Percentiles rank a stretch among this genome's conserved stretches.
Evolutionary conservation across 2,888 invertebrate genomes (phyloP).

Genomic region (Danaus chrysippus): DNA sequence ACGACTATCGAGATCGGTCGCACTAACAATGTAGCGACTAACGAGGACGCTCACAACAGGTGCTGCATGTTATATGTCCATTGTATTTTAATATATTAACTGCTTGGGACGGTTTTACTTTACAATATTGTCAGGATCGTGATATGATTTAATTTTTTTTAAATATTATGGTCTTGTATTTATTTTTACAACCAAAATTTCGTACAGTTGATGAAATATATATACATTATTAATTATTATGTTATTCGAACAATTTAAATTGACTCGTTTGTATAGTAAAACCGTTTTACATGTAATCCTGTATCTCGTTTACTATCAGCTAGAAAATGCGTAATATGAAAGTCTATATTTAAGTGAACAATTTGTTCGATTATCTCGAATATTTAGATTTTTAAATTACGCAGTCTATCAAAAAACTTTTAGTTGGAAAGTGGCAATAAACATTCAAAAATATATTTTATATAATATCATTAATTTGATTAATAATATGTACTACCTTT

Average conservation of each 20-base stretch:
- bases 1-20: slow-evolving; percentile 62
- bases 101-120: slow-evolving; percentile 20
- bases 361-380: neutral
- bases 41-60: slow-evolving; percentile 69
- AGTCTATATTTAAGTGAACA: neutral
- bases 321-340: neutral
- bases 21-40: slow-evolving; percentile 62
- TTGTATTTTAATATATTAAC: slow-evolving; percentile 31
- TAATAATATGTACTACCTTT: too few species aligned
- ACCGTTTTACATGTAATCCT: neutral
- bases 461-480: too few species aligned
- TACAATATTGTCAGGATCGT: too few species aligned
- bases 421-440: too few species aligned
- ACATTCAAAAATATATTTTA: too few species aligned
- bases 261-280: neutral
- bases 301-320: neutral
- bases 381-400: neutral
- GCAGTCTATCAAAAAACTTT: neutral
- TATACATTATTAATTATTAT: too few species aligned
- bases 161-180: too few species aligned
- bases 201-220: too few species aligned
- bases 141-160: too few species aligned
- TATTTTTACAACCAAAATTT: too few species aligned
- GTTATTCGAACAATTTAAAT: neutral
- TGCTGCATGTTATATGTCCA: slow-evolving; percentile 55